Conservation (phyloP, 1,140 invertebrate species). For the Brachionus manjavacas region DNA sequence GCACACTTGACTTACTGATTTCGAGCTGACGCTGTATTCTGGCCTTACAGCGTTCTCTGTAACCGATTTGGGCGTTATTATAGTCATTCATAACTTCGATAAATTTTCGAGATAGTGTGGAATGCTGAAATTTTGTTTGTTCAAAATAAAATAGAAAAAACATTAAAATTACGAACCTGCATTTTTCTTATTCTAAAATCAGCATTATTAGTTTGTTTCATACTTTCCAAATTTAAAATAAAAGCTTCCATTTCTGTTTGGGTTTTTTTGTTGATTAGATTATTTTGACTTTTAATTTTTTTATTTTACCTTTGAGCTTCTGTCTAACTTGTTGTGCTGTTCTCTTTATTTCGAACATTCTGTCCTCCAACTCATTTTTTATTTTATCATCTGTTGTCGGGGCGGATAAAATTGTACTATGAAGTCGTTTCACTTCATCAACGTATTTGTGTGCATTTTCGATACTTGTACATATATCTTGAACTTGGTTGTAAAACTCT, state of each 20-base stretch:
- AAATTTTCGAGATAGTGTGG: slow-evolving; percentile 55
- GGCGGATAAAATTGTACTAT: slow-evolving; percentile 93
- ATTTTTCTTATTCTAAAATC: slow-evolving; percentile 11
- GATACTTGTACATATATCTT: slow-evolving; percentile 98
- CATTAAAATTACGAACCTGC: slow-evolving; percentile 1
- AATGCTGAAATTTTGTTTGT: slow-evolving; percentile 49
- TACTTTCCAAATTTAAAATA: background rate
- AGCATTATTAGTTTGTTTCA: background rate
- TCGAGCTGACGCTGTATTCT: slow-evolving; percentile 53
- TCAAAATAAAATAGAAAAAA: background rate
- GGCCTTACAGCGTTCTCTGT: slow-evolving; percentile 52
- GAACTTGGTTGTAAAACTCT: slow-evolving; percentile 64
- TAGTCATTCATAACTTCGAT: slow-evolving; percentile 54
- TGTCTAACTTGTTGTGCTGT: slow-evolving; percentile 97
- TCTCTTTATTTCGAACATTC: slow-evolving; percentile 99
- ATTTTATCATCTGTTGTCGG: slow-evolving; percentile 98
- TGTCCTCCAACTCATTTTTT: slow-evolving; percentile 96
- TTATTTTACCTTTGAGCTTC: slow-evolving; percentile 84
- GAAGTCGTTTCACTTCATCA: slow-evolving; percentile 99
- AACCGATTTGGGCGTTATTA: slow-evolving; percentile 52
- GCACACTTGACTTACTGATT: slow-evolving; percentile 48
- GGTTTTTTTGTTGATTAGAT: background rate
- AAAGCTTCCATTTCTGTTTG: background rate
- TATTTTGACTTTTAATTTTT: background rate
- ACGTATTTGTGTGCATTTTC: slow-evolving; percentile 97